A percentile compares a stretch with the other conserved stretches of the same genome.
Evolutionary conservation across 1,140 invertebrate genomes (phyloP).

Genomic region (Aricia agestis): DNA sequence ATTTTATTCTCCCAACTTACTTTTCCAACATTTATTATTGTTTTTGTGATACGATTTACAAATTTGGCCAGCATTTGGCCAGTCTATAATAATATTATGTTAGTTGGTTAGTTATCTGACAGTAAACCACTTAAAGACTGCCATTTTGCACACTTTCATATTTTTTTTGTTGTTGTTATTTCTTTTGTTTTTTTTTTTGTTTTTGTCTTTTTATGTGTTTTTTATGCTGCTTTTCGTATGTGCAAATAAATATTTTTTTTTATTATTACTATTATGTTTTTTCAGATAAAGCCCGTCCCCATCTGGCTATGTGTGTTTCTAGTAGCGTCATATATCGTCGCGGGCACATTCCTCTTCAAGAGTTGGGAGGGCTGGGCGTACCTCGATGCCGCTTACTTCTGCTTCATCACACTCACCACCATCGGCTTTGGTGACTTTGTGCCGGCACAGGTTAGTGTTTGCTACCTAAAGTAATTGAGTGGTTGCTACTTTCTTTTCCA

Average conservation of each 20-base stretch:
- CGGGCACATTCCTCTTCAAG: conserved; percentile 90
- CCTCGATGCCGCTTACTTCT: conserved; percentile 95
- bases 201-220: no score
- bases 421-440: conserved; percentile 97
- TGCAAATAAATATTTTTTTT: no score
- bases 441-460: conserved; percentile 81
- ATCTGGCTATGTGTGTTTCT: conserved; percentile 94
- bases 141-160: no score
- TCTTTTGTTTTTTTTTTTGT: no score
- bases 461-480: background rate
- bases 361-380: conserved; percentile 93
- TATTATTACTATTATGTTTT: background rate
- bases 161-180: no score
- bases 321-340: conserved; percentile 92
- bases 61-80: no score
- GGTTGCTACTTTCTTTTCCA: background rate
- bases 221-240: no score
- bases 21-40: no score
- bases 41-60: no score
- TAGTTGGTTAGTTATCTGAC: no score
- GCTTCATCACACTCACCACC: conserved; percentile 96
- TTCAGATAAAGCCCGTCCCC: conserved; percentile 84
- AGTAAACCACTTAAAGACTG: no score
- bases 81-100: no score
- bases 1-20: conserved; percentile 15